phyloP scores from a whole-genome alignment of 2,113 vertebrate genomes.

The Daboia siamensis region DNA sequence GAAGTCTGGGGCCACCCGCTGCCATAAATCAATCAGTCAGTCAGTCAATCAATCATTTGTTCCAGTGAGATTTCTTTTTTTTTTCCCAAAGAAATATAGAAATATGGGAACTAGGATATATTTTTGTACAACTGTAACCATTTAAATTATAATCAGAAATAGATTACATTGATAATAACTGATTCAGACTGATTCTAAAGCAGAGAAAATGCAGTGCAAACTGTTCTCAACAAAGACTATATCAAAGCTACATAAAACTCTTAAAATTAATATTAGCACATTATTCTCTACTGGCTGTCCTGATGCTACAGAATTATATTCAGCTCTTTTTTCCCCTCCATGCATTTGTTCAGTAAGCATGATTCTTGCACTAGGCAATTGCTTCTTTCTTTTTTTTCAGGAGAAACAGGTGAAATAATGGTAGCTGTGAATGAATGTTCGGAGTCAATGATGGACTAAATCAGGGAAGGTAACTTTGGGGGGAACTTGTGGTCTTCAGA shows the following conservation, averaged over 20 bases:
- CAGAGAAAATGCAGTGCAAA: conserved; percentile 6
- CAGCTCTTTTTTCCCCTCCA: neutral
- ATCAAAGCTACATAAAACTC: neutral
- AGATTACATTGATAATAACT: conserved; percentile 15
- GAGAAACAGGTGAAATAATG: neutral
- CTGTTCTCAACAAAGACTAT: conserved; percentile 5
- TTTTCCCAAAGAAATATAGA: conserved; percentile 55
- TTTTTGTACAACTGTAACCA: conserved; percentile 25
- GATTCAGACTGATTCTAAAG: conserved; percentile 21
- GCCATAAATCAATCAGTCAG: conserved; percentile 74
- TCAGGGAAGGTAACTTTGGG: neutral
- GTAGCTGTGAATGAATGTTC: neutral
- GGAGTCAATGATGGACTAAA: neutral
- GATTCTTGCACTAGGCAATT: neutral
- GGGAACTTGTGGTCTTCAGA: neutral
- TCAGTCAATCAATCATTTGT: conserved; percentile 67
- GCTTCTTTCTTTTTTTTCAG: neutral
- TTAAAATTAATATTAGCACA: neutral
- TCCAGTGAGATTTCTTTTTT: conserved; percentile 53
- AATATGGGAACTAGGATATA: conserved; percentile 56
- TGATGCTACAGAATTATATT: neutral
- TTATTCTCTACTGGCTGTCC: neutral
- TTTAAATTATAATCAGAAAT: conserved; percentile 10
- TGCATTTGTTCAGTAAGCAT: neutral
- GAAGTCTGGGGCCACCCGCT: conserved; percentile 72